These are phyloP conservation scores for Dendrolimus houi DNA, from an alignment of 2,888 invertebrate genomes.

Conservation along the genomic window DNA sequence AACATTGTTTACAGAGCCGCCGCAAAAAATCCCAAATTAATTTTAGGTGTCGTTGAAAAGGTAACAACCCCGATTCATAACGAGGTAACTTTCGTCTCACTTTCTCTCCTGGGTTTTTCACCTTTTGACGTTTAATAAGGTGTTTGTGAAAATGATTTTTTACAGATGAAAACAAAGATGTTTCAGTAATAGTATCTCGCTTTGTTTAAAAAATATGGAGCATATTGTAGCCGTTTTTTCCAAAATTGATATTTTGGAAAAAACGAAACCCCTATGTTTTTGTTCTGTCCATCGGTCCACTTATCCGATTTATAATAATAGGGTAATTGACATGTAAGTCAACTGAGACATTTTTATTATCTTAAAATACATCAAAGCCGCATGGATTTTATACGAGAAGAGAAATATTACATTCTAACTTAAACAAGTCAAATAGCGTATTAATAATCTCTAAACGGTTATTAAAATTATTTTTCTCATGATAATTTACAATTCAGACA, in stretches of 20 bases:
- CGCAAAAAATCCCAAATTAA: constrained; percentile 7
- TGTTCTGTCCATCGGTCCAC: neutral
- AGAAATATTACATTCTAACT: too few species aligned
- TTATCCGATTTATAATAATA: neutral
- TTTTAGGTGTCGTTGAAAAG: constrained; percentile 5
- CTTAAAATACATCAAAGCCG: too few species aligned
- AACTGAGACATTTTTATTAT: too few species aligned
- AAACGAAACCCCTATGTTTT: neutral
- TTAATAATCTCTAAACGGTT: too few species aligned
- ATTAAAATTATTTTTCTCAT: too few species aligned
- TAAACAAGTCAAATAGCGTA: too few species aligned
- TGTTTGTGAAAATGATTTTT: too few species aligned
- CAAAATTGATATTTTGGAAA: constrained; percentile 2
- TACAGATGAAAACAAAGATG: too few species aligned
- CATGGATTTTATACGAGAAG: too few species aligned
- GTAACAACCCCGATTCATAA: neutral
- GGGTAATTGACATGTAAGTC: too few species aligned
- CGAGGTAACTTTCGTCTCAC: neutral
- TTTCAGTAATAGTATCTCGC: neutral
- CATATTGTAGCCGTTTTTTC: constrained; percentile 7
- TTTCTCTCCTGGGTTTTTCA: neutral
- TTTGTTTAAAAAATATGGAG: constrained; percentile 9
- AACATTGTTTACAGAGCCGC: constrained; percentile 8
- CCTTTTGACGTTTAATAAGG: neutral
- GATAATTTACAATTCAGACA: too few species aligned